Evolutionary conservation across 2,797 vertebrate genomes (phyloP).

Genomic region (Gallinago solitaria): DNA sequence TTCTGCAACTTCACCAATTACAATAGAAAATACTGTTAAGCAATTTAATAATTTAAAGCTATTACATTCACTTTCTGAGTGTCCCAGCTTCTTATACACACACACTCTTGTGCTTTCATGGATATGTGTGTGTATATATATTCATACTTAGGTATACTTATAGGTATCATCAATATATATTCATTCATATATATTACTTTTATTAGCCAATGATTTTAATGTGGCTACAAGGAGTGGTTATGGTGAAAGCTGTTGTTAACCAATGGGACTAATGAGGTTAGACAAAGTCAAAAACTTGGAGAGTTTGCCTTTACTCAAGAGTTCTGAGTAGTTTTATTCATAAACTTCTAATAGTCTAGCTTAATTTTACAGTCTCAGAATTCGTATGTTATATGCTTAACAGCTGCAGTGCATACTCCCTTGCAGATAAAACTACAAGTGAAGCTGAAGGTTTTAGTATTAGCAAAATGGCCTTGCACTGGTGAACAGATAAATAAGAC

Average conservation of each 20-base stretch:
- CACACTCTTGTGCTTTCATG: neutral
- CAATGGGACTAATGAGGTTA: neutral
- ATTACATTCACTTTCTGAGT: neutral
- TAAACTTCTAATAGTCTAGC: neutral
- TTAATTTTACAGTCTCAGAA: neutral
- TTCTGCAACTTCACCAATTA: neutral
- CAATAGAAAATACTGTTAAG: fast-evolving
- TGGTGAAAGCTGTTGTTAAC: neutral
- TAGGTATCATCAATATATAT: neutral
- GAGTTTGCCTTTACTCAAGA: neutral
- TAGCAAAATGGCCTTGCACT: neutral
- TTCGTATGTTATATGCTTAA: neutral
- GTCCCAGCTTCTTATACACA: neutral
- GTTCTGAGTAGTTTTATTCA: neutral
- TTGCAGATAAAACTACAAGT: neutral
- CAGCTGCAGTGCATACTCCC: neutral
- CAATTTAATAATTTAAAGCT: neutral
- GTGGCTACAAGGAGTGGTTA: neutral
- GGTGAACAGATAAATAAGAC: neutral
- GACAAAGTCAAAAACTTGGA: neutral
- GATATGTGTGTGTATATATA: fast-evolving
- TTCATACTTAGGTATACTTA: neutral
- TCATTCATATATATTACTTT: neutral
- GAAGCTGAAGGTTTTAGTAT: neutral
- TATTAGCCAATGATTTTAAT: neutral